These are phyloP conservation scores for Bombylius discolor DNA, from an alignment of 2,888 invertebrate genomes.

Conservation along the genomic window DNA sequence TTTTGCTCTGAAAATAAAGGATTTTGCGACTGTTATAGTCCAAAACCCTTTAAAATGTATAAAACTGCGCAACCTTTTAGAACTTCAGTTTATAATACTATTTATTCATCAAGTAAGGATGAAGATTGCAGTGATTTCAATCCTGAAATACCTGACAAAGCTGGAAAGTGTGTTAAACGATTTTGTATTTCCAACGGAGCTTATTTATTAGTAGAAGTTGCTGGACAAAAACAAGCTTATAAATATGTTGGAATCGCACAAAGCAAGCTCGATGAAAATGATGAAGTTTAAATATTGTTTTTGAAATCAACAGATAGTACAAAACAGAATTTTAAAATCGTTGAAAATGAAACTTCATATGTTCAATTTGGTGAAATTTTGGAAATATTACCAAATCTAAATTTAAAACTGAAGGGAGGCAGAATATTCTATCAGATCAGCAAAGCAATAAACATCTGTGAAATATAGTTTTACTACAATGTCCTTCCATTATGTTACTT, in stretches of 20 bases:
- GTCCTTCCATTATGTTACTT: too few relatives aligned
- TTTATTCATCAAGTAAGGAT: background rate
- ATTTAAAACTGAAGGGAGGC: background rate
- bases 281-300: background rate
- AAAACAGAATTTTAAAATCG: background rate
- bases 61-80: background rate
- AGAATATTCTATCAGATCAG: background rate
- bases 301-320: background rate
- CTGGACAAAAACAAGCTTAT: background rate
- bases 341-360: background rate
- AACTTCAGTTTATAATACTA: background rate
- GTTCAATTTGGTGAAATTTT: background rate
- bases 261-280: background rate
- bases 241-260: background rate
- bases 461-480: background rate
- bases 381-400: background rate
- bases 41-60: background rate
- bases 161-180: too few relatives aligned
- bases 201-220: background rate
- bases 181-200: background rate
- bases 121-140: background rate
- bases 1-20: background rate
- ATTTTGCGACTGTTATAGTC: background rate
- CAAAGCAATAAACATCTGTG: background rate
- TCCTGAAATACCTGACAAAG: too few relatives aligned